Evolutionary conservation across 1,140 invertebrate species (phyloP).

Genomic region (Atta cephalotes): DNA sequence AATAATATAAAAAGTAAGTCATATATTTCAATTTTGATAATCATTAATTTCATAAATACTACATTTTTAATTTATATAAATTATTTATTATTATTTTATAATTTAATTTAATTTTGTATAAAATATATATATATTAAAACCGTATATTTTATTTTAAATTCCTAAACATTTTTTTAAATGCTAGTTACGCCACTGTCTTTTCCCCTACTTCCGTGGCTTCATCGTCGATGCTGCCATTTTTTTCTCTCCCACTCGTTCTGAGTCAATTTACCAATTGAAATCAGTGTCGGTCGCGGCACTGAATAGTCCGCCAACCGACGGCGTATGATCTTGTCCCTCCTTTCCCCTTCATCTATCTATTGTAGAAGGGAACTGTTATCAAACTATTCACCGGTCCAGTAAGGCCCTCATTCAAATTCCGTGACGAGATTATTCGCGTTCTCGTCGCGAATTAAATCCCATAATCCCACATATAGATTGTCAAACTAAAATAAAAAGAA

Average conservation of each 20-base stretch:
- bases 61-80: neutral
- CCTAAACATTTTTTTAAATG: neutral
- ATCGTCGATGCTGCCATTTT: slow-evolving; percentile 48
- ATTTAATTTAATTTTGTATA: neutral
- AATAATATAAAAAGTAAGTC: neutral
- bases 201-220: slow-evolving; percentile 46
- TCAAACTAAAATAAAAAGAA: slow-evolving; percentile 16
- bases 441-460: slow-evolving; percentile 1
- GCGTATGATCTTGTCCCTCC: slow-evolving; percentile 70
- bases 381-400: slow-evolving; percentile 78
- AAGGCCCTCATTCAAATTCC: slow-evolving; percentile 65
- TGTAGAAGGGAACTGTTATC: slow-evolving; percentile 72
- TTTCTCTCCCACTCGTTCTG: slow-evolving; percentile 69
- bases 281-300: slow-evolving; percentile 81
- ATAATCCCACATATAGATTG: slow-evolving; percentile 14
- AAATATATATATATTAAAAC: neutral
- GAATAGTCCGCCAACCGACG: slow-evolving; percentile 79
- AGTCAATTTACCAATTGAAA: slow-evolving; percentile 86
- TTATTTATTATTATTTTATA: neutral
- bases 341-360: slow-evolving; percentile 48
- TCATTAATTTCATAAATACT: neutral
- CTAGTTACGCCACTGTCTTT: slow-evolving; percentile 39
- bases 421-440: slow-evolving; percentile 50
- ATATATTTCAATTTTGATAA: neutral
- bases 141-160: neutral